These are phyloP conservation scores for Channa maculata DNA, from an alignment of 2,113 vertebrate genomes.

Conservation along the genomic window DNA sequence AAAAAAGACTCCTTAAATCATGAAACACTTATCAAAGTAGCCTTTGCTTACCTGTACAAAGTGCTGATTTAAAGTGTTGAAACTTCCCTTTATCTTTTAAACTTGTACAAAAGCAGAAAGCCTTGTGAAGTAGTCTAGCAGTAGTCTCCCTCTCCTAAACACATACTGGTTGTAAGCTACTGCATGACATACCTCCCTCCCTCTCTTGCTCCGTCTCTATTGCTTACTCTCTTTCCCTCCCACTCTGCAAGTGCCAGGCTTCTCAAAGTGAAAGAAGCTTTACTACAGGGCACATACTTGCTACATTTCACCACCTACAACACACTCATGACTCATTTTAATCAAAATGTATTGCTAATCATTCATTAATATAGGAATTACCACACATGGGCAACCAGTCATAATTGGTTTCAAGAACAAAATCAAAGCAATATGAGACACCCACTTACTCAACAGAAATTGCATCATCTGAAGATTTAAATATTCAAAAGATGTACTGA, in stretches of 20 bases:
- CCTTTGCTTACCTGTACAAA: slow-evolving; percentile 59
- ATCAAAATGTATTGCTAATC: neutral
- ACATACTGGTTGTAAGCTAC: slow-evolving; percentile 74
- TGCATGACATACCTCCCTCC: slow-evolving; percentile 66
- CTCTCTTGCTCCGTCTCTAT: slow-evolving; percentile 46
- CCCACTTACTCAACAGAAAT: neutral
- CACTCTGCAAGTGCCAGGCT: slow-evolving; percentile 61
- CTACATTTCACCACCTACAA: slow-evolving; percentile 27
- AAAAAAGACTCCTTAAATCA: neutral
- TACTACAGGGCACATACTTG: slow-evolving; percentile 43
- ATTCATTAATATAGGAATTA: slow-evolving; percentile 1
- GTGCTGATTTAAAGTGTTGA: slow-evolving; percentile 1
- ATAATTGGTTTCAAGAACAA: slow-evolving; percentile 1
- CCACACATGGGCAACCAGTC: neutral
- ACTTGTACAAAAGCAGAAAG: slow-evolving; percentile 39
- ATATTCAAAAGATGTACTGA: neutral
- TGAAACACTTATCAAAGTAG: slow-evolving; percentile 8
- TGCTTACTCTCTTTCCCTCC: slow-evolving; percentile 64
- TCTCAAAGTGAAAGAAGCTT: slow-evolving; percentile 56
- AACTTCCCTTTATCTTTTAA: slow-evolving; percentile 11
- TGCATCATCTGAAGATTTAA: neutral
- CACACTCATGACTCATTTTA: slow-evolving; percentile 42
- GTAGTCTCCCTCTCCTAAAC: slow-evolving; percentile 52
- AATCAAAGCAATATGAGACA: slow-evolving; percentile 19
- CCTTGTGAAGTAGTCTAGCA: slow-evolving; percentile 33